Base-by-base conservation (phyloP, 2,888 invertebrate species). In the Latheticus oryzae region DNA sequence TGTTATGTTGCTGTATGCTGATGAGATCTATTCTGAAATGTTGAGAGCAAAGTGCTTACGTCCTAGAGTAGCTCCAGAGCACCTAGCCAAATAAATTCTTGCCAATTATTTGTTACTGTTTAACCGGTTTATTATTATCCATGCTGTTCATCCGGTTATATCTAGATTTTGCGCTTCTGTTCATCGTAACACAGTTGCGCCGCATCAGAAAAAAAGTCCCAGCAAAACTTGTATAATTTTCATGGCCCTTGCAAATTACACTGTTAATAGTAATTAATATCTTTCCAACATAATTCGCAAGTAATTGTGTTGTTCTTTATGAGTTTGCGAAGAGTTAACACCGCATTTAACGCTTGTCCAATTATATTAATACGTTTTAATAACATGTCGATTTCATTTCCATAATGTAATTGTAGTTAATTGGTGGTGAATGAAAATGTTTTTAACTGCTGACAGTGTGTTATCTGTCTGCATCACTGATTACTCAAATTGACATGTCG, bases 341-440 rank as follows among this genome's bases (percentile, higher is more conserved):
- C 9, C 42, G 33, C 16, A 21, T 38, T 47, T 48, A 47, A 48
- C 55, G 45, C 55, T 24, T 55, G 55, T 55, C 48, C 35, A 48
- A 38, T 48, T 55, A 38, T 48, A 47, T 55, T 33, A 43, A 43
- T 11, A 17, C 16, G 23, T 48, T 35, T 43, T 47, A 38, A 55
- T 38, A 55, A 30, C 54, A 38, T 12, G 37, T 55, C 37, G 45
- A 38, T 55, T 47, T 55, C 55, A 55, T 55, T 55, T 55, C 32
- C 55, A 55, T 55, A 55, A 40, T 30, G 15, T 52, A 55, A 48
- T 55, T 40, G 40, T 55, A 38, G 38, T 23, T 48, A 38, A 55
- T 40, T 24, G 30, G 24, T 12, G 37, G 37, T 45, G 28, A 30
- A 16, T 56, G 23, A 28, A 50, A 48, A 48, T 35, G 37, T 37